Evolutionary conservation across 2,888 invertebrate genomes (phyloP), one percentile per base, ranked within the genome.

Genomic region (Ormyrus pomaceus): DNA sequence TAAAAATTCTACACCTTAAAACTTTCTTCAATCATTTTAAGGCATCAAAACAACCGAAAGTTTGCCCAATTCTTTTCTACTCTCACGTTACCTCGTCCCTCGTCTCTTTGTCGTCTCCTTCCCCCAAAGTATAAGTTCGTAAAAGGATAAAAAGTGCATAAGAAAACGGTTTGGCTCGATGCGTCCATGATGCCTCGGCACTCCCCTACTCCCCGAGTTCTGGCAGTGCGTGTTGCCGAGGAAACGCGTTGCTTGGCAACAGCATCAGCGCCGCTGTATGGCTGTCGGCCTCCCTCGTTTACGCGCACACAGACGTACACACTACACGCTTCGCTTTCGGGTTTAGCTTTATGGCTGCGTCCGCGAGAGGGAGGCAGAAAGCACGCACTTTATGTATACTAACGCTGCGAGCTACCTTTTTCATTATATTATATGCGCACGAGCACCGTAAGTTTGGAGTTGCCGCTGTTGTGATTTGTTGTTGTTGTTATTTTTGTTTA

Each of bases 231-330:
- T 65, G 87, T 88, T 87, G 87, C 86, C 86, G 86, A 82, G 86
- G 86, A 85, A 84, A 84, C 86, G 85, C 70, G 89, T 89, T 88
- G 88, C 89, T 82, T 88, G 82, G 89, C 88, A 88, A 89, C 88
- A 88, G 86, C 87, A 87, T 88, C 87, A 84, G 66, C 77, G 73
- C 6, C 9, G 34, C 34, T 34, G 45, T 61, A 34, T 34, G 34
- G 34, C 34, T 4, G 4, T 19, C 34, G 34, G 34, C 34, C 34
- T 34, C 34, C 34, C 34, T 34, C 34, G 34, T 34, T 34, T 34
- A 4, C 34, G 4, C 34, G 34, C 34, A 34, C 34, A 34, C 34
- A 34, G 3, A 34, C 34, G 34, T 34, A 0, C 34, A 53, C 11
- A 13, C 55, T 34, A 0, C 34, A 53, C 11, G 46, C 55, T 45